Base-by-base conservation (phyloP, 1,140 invertebrate species). In the Drosophila orosa region DNA sequence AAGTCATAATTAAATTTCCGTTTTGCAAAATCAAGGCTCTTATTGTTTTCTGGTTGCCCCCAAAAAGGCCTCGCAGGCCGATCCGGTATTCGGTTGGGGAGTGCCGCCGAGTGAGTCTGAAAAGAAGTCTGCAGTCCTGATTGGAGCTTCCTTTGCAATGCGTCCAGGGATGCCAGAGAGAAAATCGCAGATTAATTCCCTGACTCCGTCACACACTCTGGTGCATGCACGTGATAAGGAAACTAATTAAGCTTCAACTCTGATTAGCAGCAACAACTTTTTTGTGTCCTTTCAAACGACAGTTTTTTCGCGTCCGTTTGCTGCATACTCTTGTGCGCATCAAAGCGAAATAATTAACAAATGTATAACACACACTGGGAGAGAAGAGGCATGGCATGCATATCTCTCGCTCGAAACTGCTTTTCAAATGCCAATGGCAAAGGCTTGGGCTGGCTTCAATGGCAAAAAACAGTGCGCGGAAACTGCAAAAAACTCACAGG, bases 311-410 rank as follows among this genome's bases (percentile, higher is more conserved):
- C 31, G 42, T 62, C 60, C 66, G 61, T 44, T 71, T 68, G 78
- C 61, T 86, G 75, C 78, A 87, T 78, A 79, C 82, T 86, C 71
- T 83, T 76, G 75, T 76, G 75, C 83, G 82, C 82, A 87, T 86
- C 82, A 86, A 86, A 86, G 83, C 82, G 79, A 86, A 86, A 87
- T 86, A 86, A 86, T 86, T 81, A 86, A 86, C 82, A 86, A 86
- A 86, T 87, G 82, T 87, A 81, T 81, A 81, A 68, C 52, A 66
- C 60, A 59, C 68, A 79, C 52, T 71, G 15, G 44, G 12, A 25
- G 31, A 48, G 59, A 47, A 47, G 45, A 47, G 45, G 67, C 48
- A 22, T 22, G n/a, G n/a, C 37, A 40, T 40, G 29, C 50, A 71
- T 71, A 71, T 75, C 62, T 54, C 31, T 54, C 44, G 65, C 58